Conservation (phyloP, 2,797 vertebrate species). For the Myripristis murdjan region DNA sequence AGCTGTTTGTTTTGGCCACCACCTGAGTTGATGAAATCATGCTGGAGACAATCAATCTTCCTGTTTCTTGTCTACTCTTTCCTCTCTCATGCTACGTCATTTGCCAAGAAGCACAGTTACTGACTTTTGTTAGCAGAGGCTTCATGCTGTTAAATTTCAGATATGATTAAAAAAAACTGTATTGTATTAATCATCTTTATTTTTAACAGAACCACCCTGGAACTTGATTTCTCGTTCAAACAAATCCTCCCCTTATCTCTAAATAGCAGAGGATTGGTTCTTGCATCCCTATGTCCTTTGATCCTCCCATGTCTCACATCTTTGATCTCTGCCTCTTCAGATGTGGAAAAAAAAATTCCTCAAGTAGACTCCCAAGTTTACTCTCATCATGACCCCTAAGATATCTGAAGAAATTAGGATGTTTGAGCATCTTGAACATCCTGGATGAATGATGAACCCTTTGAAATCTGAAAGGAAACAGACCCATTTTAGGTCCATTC, state of each 20-base stretch:
- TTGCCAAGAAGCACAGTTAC: conserved; percentile 68
- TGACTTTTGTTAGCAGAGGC: conserved; percentile 58
- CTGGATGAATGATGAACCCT: conserved; percentile 50
- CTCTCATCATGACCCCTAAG: conserved; percentile 53
- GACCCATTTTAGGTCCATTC: conserved; percentile 47
- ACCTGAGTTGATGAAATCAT: conserved; percentile 74
- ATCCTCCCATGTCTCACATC: conserved; percentile 32
- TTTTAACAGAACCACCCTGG: conserved; percentile 31
- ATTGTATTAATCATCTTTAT: not conserved
- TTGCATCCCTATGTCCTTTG: conserved; percentile 9
- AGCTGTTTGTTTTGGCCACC: conserved; percentile 75
- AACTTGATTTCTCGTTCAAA: conserved; percentile 43
- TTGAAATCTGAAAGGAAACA: conserved; percentile 56
- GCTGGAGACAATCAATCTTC: conserved; percentile 61
- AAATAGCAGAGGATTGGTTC: conserved; percentile 47
- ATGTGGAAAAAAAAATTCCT: conserved; percentile 39
- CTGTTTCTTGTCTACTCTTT: conserved; percentile 54
- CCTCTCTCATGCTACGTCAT: conserved; percentile 25
- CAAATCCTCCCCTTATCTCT: conserved; percentile 25
- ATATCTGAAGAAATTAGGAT: conserved; percentile 41
- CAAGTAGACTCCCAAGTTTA: conserved; percentile 22
- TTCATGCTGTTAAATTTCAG: conserved; percentile 46
- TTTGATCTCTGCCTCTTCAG: conserved; percentile 65
- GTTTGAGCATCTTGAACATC: conserved; percentile 58
- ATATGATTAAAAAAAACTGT: conserved; percentile 22